phyloP scores from a whole-genome alignment of 2,888 invertebrate species.

The Cerceris ruficornis region DNA sequence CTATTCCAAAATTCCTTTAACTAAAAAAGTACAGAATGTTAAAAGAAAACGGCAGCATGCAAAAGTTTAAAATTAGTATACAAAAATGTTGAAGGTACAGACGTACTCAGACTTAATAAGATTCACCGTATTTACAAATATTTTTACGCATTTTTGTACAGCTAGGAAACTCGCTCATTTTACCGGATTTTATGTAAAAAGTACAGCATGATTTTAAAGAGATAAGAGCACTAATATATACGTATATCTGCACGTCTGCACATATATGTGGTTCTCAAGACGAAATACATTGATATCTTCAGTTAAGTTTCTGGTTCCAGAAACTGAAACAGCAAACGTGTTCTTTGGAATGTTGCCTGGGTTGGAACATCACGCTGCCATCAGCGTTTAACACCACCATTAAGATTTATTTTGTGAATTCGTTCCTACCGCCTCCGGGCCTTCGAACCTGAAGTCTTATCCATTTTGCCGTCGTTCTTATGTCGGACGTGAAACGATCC shows the following conservation, averaged over 20 bases:
- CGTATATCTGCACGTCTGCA: neutral
- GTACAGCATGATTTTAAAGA: neutral
- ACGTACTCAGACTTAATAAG: too few relatives aligned
- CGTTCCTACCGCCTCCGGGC: slow-evolving; percentile 10
- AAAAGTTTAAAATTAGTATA: too few relatives aligned
- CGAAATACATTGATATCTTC: slow-evolving; percentile 25
- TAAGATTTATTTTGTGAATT: slow-evolving; percentile 62
- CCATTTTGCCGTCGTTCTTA: slow-evolving; percentile 6
- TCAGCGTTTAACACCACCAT: slow-evolving; percentile 38
- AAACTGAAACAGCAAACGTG: slow-evolving; percentile 74
- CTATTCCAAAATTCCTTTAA: too few relatives aligned
- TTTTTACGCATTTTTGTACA: too few relatives aligned
- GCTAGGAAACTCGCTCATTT: too few relatives aligned
- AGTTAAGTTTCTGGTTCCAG: slow-evolving; percentile 38
- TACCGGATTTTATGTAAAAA: neutral
- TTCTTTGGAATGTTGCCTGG: slow-evolving; percentile 76
- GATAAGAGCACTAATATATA: neutral
- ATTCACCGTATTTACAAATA: too few relatives aligned
- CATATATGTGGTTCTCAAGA: neutral
- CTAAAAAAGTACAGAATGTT: too few relatives aligned
- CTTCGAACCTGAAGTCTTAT: slow-evolving; percentile 3
- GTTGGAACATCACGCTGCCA: slow-evolving; percentile 39
- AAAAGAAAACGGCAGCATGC: too few relatives aligned
- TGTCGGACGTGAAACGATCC: slow-evolving; percentile 17
- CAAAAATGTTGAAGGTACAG: too few relatives aligned